Conservation (phyloP, 2,888 invertebrate species). For the Agrochola circellaris region DNA sequence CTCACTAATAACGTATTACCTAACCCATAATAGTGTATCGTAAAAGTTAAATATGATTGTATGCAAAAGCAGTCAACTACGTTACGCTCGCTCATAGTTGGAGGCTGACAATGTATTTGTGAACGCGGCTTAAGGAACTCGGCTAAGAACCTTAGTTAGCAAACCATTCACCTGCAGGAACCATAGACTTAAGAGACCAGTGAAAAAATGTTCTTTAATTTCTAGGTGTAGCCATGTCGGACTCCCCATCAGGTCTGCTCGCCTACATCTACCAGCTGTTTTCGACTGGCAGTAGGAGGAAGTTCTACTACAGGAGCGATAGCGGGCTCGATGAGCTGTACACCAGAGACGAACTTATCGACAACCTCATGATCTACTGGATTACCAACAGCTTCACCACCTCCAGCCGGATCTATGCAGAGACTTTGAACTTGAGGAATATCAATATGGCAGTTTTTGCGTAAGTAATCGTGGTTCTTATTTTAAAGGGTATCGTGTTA, state of each 20-base stretch:
- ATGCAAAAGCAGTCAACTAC: too few species aligned
- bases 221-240: slow-evolving; percentile 91
- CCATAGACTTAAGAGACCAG: neutral
- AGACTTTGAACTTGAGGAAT: slow-evolving; percentile 79
- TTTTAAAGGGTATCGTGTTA: too few species aligned
- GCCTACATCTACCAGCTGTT: slow-evolving; percentile 95
- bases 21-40: too few species aligned
- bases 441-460: slow-evolving; percentile 71
- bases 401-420: slow-evolving; percentile 91
- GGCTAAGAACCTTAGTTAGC: too few species aligned
- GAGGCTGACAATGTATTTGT: neutral
- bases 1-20: too few species aligned
- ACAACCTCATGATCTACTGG: slow-evolving; percentile 92
- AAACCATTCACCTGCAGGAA: neutral
- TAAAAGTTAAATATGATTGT: too few species aligned
- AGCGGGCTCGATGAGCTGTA: slow-evolving; percentile 91
- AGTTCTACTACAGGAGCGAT: slow-evolving; percentile 77
- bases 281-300: slow-evolving; percentile 92
- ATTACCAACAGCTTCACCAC: slow-evolving; percentile 92
- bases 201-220: neutral
- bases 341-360: slow-evolving; percentile 92
- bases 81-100: too few species aligned
- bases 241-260: slow-evolving; percentile 94
- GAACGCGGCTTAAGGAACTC: neutral
- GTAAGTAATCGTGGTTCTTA: slow-evolving; percentile 66